Evolutionary conservation across 2,888 invertebrate genomes (phyloP), one percentile per base, ranked within the genome.

Genomic region (Epirrhoe alternata): DNA sequence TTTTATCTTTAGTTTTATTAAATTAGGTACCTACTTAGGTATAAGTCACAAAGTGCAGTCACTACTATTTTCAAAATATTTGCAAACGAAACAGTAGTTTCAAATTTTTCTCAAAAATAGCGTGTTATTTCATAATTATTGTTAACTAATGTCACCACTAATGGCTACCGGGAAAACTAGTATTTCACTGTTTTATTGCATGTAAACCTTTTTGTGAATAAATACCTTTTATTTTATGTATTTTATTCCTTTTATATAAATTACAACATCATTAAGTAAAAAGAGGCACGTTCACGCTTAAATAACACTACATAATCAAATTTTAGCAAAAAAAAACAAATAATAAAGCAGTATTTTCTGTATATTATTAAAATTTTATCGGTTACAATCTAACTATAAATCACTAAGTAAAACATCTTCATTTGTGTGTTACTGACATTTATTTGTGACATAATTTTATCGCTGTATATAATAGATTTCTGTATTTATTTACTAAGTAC

Each of bases 21-120:
- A n/a, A n/a, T n/a, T n/a, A n/a, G n/a, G n/a, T n/a, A n/a, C n/a
- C n/a, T n/a, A n/a, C 30, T 6, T 10, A 33, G 7, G 38, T 50
- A 31, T 24, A 6, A 31, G 31, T 35, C n/a, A 16, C 42, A 17
- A 51, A 59, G 53, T 54, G 54, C 24, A 30, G 38, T 47, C 30
- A 17, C 49, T 58, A 47, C 56, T 31, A 42, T 12, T 47, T 56
- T 56, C 7, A 56, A 47, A 55, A 47, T 56, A 45, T 45, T 49
- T 10, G 16, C 58, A 58, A 50, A 50, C 24, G 38, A 50, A 58
- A 58, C 58, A 38, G 17, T 6, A 38, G 50, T 58, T 38, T 58
- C 35, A 50, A 58, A 50, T 38, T 50, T 57, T 33, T 57, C 57
- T 57, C 47, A 57, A 57, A 57, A 57, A 57, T 57, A 47, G 16